A percentile compares a stretch with the other conserved stretches of the same genome.
These are phyloP conservation scores for Peromyscus maniculatus DNA, from an alignment of 2,113 vertebrate genomes.

Conservation along the genomic window DNA sequence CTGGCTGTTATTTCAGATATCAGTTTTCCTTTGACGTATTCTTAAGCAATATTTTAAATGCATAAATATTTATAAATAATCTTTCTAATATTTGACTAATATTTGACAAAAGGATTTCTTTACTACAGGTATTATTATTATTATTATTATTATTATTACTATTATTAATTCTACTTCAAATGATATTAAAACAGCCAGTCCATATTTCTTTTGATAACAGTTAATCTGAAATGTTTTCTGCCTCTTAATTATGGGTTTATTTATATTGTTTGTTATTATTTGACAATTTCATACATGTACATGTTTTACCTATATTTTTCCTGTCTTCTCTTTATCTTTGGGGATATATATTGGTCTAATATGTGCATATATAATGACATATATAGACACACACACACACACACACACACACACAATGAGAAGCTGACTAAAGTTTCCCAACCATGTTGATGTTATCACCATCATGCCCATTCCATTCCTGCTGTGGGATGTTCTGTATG, in stretches of 20 bases:
- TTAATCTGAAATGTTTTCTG: not conserved
- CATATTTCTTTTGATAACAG: not conserved
- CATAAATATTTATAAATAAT: constrained; percentile 33
- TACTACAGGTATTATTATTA: not conserved
- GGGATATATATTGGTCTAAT: not conserved
- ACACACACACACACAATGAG: no score
- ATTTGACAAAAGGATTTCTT: not conserved
- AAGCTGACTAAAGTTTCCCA: not conserved
- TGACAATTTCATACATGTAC: not conserved
- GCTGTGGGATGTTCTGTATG: no score
- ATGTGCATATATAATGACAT: not conserved
- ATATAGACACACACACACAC: not conserved
- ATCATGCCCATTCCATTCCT: not conserved
- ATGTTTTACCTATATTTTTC: not conserved
- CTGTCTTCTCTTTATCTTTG: not conserved
- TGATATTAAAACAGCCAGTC: not conserved
- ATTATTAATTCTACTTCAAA: not conserved
- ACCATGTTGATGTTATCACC: not conserved
- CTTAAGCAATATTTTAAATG: not conserved
- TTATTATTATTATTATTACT: not conserved
- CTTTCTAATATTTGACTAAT: not conserved
- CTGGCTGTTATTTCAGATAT: not conserved
- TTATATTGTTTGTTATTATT: not conserved
- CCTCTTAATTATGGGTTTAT: not conserved
- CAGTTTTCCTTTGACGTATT: not conserved